Percentiles rank a stretch among this genome's conserved stretches.
Evolutionary conservation across 53 echinoderm and acorn worm species (phyloP).

Genomic region (Pentamera pediparva): DNA sequence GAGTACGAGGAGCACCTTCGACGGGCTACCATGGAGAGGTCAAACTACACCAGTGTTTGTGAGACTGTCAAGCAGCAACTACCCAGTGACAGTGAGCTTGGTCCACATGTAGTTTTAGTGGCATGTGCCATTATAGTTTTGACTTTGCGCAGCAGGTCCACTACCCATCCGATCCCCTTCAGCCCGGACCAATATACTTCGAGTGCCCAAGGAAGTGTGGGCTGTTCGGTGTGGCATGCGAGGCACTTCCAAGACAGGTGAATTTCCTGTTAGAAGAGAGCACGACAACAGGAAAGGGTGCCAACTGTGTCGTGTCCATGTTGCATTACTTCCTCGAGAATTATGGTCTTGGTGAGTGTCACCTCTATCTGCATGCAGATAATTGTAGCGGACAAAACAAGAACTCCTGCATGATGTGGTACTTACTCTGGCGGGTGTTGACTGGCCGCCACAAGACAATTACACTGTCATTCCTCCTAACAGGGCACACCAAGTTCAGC

Average conservation of each 20-base stretch:
- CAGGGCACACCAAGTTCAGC: no score
- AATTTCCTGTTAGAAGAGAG: constrained; percentile 50
- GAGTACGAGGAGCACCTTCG: constrained; percentile 15
- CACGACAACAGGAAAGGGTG: constrained; percentile 27
- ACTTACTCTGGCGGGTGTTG: constrained; percentile 38
- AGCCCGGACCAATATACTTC: not conserved
- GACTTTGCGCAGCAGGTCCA: not conserved
- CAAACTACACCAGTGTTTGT: constrained; percentile 5
- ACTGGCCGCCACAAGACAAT: constrained; percentile 31
- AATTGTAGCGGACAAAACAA: constrained; percentile 44
- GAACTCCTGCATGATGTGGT: constrained; percentile 16
- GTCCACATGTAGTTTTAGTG: not conserved
- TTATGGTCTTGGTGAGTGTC: constrained; percentile 33
- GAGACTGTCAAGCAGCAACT: not conserved
- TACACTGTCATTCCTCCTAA: constrained; percentile 16
- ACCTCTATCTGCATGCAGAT: constrained; percentile 32
- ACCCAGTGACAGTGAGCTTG: not conserved
- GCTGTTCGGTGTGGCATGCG: not conserved
- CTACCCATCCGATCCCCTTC: not conserved
- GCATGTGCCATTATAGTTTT: not conserved
- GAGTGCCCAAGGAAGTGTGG: not conserved
- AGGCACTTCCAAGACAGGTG: constrained; percentile 2
- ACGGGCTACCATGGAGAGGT: constrained; percentile 7
- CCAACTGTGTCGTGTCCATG: constrained; percentile 28
- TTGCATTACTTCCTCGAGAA: constrained; percentile 38